Evolutionary conservation across 2,113 vertebrate genomes (phyloP), one percentile per base, ranked within the genome.

Genomic region (Lampris megalopsis): DNA sequence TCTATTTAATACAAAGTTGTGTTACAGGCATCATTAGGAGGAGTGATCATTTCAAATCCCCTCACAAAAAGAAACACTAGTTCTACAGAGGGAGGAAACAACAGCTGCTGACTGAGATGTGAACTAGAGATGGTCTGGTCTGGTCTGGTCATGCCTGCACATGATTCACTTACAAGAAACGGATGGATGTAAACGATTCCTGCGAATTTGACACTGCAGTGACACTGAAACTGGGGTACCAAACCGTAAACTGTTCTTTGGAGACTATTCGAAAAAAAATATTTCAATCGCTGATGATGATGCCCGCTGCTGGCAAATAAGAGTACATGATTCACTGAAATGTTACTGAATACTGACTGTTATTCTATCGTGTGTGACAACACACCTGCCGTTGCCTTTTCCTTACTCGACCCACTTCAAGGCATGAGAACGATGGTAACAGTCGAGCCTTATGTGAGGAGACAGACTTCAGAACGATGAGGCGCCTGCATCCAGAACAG

Each of bases 1-100:
- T 38, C 35, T 9, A 49, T 49, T 48, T 49, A 64, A 64, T 48
- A 64, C 41, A 41, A 61, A 61, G 59, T 38, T 11, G 59, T 42
- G 59, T 42, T 63, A 43, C 10, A 63, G n/a, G 41, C 43, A 35
- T 47, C n/a, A 13, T 63, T 47, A 63, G 8, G 54, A 57, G 54
- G 35, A 57, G 54, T 5, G 24, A 36, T 57, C 6, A 11, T 57
- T 35, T 36, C 37, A 7, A 37, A 8, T 57, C 54, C 37, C 35
- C 24, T 35, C 50, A 3, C 24, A 24, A 24, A 24, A 24, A 53
- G 1, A 52, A 52, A 11, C 3, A 6, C 2, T 4, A 11, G 50
- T 11, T 52, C 50, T 9, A 52, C 9, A 11, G 54, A 35, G 54
- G 24, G 24, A 56, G 54, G 13, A 4, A 56, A 56, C n/a, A 24